Evolutionary conservation across 2,797 vertebrate genomes (phyloP).

Genomic region (Danio choprae): DNA sequence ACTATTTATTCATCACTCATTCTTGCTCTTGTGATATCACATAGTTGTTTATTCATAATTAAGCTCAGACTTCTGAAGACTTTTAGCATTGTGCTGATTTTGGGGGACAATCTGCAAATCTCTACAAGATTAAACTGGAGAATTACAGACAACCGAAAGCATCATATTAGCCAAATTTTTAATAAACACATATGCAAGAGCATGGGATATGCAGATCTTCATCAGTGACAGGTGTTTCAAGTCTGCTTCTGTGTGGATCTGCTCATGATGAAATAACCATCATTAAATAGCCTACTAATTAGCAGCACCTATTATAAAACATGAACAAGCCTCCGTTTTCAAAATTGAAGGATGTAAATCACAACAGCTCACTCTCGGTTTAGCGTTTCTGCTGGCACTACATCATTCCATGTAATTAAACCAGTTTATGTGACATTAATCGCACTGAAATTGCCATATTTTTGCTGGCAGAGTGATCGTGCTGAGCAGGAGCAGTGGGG

Average conservation of each 20-base stretch:
- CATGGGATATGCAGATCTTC: background rate
- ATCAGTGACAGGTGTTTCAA: constrained; percentile 10
- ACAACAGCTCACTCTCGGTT: background rate
- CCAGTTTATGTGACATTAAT: constrained; percentile 17
- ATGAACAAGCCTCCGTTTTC: background rate
- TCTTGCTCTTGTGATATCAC: background rate
- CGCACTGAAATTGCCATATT: background rate
- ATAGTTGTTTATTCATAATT: background rate
- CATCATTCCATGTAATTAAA: constrained; percentile 10
- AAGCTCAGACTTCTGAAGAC: background rate
- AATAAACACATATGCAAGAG: background rate
- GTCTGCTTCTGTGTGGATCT: constrained; percentile 1
- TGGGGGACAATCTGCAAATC: background rate
- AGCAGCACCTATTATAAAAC: background rate
- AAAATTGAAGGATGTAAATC: constrained; percentile 1
- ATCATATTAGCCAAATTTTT: background rate
- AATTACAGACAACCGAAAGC: background rate
- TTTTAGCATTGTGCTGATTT: background rate
- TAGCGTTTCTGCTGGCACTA: background rate
- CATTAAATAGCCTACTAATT: constrained; percentile 27
- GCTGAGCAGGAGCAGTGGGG: constrained; percentile 22
- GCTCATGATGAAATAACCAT: constrained; percentile 7
- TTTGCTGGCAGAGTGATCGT: background rate
- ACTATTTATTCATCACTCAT: background rate
- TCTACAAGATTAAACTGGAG: background rate